phyloP scores from a whole-genome alignment of 1,140 invertebrate species.

The Drosophila equinoxialis region DNA sequence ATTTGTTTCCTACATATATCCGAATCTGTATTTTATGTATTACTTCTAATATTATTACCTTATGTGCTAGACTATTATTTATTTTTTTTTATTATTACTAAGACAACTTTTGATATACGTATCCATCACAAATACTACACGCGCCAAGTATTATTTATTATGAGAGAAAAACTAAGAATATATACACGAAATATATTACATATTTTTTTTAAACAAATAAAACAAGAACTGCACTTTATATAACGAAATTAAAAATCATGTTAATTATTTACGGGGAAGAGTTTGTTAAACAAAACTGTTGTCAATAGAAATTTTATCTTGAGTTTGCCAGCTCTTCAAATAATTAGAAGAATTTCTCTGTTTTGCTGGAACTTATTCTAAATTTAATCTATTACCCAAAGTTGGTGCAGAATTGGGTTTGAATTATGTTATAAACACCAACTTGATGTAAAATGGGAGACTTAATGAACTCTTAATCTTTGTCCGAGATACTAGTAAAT shows the following conservation, averaged over 20 bases:
- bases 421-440: no score
- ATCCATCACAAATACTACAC: constrained; percentile 48
- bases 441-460: no score
- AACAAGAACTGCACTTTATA: constrained; percentile 54
- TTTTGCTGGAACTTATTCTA: no score
- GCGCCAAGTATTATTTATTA: constrained; percentile 75
- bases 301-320: no score
- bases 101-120: constrained; percentile 37
- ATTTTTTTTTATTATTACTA: constrained; percentile 44
- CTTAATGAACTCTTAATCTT: no score
- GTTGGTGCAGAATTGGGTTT: no score
- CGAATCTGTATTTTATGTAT: constrained; percentile 68
- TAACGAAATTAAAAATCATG: neutral
- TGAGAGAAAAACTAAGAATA: constrained; percentile 47
- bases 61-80: constrained; percentile 57
- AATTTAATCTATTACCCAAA: no score
- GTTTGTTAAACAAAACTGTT: no score
- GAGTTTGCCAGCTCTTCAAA: no score
- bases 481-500: no score
- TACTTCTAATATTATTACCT: constrained; percentile 50
- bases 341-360: no score
- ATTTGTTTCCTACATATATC: constrained; percentile 44
- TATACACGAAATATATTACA: constrained; percentile 38
- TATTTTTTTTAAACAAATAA: constrained; percentile 53
- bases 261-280: neutral